These are phyloP conservation scores for Glomeris maerens DNA, from an alignment of 1,140 invertebrate genomes.

Conservation along the genomic window DNA sequence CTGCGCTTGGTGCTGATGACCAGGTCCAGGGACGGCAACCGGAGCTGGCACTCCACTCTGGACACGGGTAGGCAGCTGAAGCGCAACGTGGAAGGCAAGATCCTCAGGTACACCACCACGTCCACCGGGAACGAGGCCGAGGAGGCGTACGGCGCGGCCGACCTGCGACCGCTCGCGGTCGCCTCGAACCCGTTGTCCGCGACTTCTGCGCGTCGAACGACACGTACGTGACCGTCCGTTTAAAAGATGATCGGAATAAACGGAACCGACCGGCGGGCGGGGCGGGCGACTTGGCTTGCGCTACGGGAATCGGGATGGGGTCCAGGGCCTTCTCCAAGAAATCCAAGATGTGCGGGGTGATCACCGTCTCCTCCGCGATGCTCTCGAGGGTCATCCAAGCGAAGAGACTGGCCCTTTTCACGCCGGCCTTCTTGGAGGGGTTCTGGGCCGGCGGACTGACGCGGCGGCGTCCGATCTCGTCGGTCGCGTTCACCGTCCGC, in stretches of 20 bases:
- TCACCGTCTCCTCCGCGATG: slow-evolving; percentile 82
- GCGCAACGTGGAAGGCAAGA: slow-evolving; percentile 89
- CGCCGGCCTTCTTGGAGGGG: slow-evolving; percentile 31
- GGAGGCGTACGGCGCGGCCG: slow-evolving; percentile 26
- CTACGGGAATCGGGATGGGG: slow-evolving; percentile 43
- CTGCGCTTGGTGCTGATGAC: slow-evolving; percentile 81
- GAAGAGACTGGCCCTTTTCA: slow-evolving; percentile 83
- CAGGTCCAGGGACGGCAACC: slow-evolving; percentile 85
- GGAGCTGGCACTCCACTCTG: slow-evolving; percentile 87
- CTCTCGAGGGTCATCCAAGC: slow-evolving; percentile 92
- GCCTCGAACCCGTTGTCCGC: slow-evolving; percentile 15
- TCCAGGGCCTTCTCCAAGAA: slow-evolving; percentile 89
- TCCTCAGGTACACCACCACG: slow-evolving; percentile 95
- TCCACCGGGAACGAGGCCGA: slow-evolving; percentile 94
- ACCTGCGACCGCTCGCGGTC: slow-evolving; percentile 15
- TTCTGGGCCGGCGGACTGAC: too few relatives aligned
- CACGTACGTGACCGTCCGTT: too few relatives aligned
- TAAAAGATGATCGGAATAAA: too few relatives aligned
- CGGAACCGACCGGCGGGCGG: too few relatives aligned
- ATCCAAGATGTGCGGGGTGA: slow-evolving; percentile 85
- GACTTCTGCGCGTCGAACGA: too few relatives aligned
- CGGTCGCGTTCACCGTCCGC: slow-evolving; percentile 19
- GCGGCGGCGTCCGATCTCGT: too few relatives aligned
- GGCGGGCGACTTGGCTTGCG: neutral
- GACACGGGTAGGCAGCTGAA: slow-evolving; percentile 93